Percentiles rank a stretch among this genome's conserved stretches.
phyloP scores from a whole-genome alignment of 2,797 vertebrate genomes.

The Peromyscus nudipes region DNA sequence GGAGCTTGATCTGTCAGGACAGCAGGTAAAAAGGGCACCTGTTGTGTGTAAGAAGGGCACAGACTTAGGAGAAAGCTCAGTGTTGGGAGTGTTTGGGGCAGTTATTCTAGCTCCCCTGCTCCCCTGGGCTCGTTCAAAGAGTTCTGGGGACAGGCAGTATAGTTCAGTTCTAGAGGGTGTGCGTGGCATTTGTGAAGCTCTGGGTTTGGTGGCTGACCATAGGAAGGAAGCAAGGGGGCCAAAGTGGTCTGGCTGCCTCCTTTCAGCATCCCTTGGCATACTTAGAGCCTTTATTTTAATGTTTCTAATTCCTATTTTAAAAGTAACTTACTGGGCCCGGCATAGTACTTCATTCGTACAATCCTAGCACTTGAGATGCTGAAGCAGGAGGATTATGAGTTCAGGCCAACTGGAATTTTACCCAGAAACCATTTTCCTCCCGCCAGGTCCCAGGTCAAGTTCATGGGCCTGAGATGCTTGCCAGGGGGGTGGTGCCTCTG shows the following conservation, averaged over 20 bases:
- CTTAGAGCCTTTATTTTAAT: neutral
- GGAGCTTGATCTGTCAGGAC: constrained; percentile 83
- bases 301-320: constrained; percentile 52
- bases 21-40: constrained; percentile 76
- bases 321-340: neutral
- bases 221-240: neutral
- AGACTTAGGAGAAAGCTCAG: neutral
- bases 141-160: neutral
- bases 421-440: constrained; percentile 41
- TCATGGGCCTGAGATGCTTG: constrained; percentile 83
- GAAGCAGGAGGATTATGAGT: neutral
- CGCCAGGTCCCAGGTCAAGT: constrained; percentile 83
- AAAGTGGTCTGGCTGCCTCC: neutral
- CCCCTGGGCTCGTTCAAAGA: neutral
- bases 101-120: neutral
- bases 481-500: constrained; percentile 80
- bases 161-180: neutral
- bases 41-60: neutral
- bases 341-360: neutral
- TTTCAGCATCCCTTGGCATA: neutral
- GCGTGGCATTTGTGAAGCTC: neutral
- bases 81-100: neutral
- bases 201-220: neutral
- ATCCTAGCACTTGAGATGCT: neutral
- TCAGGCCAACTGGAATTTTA: neutral